phyloP scores from a whole-genome alignment of 2,888 invertebrate genomes.

The Ditula angustiorana region DNA sequence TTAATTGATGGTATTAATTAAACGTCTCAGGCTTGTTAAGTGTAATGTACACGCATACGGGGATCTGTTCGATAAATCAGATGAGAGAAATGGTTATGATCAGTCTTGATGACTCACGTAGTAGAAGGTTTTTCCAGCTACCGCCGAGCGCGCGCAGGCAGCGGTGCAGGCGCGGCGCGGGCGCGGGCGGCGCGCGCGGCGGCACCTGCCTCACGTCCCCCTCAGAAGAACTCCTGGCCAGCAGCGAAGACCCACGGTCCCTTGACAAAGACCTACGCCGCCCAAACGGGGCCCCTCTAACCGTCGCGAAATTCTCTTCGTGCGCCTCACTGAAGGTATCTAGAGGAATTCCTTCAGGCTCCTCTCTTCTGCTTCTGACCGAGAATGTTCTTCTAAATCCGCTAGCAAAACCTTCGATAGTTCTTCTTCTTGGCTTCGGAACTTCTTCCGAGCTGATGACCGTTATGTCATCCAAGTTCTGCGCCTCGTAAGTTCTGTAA shows the following conservation, averaged over 20 bases:
- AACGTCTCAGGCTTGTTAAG: slow-evolving; percentile 6
- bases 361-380: slow-evolving; percentile 71
- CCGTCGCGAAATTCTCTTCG: slow-evolving; percentile 76
- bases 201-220: slow-evolving; percentile 86
- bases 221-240: slow-evolving; percentile 90
- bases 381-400: slow-evolving; percentile 79
- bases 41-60: slow-evolving; percentile 1
- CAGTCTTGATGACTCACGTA: slow-evolving; percentile 87
- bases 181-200: slow-evolving; percentile 73
- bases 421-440: slow-evolving; percentile 69
- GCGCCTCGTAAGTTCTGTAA: slow-evolving; percentile 63
- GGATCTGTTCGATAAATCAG: slow-evolving; percentile 14
- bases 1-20: slow-evolving; percentile 61
- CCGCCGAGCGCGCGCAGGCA: slow-evolving; percentile 91
- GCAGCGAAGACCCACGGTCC: slow-evolving; percentile 79
- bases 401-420: slow-evolving; percentile 76
- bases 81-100: slow-evolving; percentile 45
- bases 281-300: slow-evolving; percentile 77
- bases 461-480: slow-evolving; percentile 76
- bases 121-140: slow-evolving; percentile 92
- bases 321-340: slow-evolving; percentile 72
- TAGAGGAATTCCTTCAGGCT: slow-evolving; percentile 73
- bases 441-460: slow-evolving; percentile 80
- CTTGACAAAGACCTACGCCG: slow-evolving; percentile 78
- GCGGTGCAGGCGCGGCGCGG: slow-evolving; percentile 86